Percentiles rank a stretch among this genome's conserved stretches.
Conservation (phyloP, 2,888 invertebrate species). For the Sphaeridia pumilis region DNA sequence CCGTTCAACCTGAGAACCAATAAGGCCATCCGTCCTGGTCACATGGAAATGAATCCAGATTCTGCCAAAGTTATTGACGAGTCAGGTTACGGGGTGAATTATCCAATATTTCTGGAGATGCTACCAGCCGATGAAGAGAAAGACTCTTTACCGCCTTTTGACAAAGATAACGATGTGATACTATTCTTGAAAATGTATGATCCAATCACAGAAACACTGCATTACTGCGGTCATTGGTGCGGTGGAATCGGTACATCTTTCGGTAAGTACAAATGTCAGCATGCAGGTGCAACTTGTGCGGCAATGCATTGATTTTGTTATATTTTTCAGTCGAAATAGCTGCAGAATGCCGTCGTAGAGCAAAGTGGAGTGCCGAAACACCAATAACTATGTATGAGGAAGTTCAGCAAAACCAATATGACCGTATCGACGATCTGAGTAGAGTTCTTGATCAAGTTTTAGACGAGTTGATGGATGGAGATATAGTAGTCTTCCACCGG, state of each 20-base stretch:
- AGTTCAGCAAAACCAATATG: constrained; percentile 77
- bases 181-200: constrained; percentile 93
- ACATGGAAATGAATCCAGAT: constrained; percentile 71
- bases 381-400: constrained; percentile 86
- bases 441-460: constrained; percentile 75
- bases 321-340: constrained; percentile 63
- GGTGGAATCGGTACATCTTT: constrained; percentile 75
- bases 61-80: constrained; percentile 58
- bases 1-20: constrained; percentile 77
- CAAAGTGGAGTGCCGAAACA: constrained; percentile 75
- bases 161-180: constrained; percentile 86
- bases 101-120: constrained; percentile 69
- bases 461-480: constrained; percentile 91
- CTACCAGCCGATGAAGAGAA: constrained; percentile 69
- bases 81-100: constrained; percentile 36
- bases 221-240: constrained; percentile 91
- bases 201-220: constrained; percentile 78
- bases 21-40: constrained; percentile 75
- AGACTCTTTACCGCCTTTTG: constrained; percentile 65
- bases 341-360: constrained; percentile 46
- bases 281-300: too few species aligned
- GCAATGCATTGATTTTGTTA: too few species aligned
- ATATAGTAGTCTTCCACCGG: constrained; percentile 93
- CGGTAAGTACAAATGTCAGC: too few species aligned
- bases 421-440: constrained; percentile 65